Conservation (phyloP, 2,797 vertebrate genomes). For the Silurus lanzhouensis region DNA sequence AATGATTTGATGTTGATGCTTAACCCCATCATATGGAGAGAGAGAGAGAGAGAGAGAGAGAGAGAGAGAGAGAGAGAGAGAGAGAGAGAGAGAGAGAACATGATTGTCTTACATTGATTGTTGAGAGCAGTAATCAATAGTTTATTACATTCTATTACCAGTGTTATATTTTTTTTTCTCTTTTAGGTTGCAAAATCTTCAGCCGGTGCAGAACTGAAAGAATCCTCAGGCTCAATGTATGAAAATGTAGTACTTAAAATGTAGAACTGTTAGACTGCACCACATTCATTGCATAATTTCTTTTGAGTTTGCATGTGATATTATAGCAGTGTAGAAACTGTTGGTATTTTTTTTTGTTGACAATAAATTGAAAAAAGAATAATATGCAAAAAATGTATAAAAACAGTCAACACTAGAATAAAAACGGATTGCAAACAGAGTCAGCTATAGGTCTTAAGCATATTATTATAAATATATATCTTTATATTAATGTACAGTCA, state of each 20-base stretch:
- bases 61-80: too few species aligned
- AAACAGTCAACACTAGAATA: neutral
- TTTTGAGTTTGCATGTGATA: neutral
- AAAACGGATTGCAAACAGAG: neutral
- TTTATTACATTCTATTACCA: neutral
- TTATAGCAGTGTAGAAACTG: neutral
- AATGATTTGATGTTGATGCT: neutral
- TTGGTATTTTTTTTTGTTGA: too few species aligned
- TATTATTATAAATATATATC: too few species aligned
- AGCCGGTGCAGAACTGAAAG: neutral
- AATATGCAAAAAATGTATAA: neutral
- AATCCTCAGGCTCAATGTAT: neutral
- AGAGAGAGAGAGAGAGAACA: too few species aligned
- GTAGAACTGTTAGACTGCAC: neutral
- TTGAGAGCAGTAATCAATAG: neutral
- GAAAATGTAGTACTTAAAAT: neutral
- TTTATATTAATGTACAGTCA: too few species aligned
- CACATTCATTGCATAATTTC: neutral
- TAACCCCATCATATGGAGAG: neutral
- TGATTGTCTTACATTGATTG: neutral
- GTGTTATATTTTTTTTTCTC: neutral
- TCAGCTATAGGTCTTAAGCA: too few species aligned
- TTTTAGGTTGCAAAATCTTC: neutral
- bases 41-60: too few species aligned
- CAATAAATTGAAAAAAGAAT: neutral